Base-by-base conservation (phyloP, 1,140 invertebrate genomes). In the Drosophila aff. region DNA sequence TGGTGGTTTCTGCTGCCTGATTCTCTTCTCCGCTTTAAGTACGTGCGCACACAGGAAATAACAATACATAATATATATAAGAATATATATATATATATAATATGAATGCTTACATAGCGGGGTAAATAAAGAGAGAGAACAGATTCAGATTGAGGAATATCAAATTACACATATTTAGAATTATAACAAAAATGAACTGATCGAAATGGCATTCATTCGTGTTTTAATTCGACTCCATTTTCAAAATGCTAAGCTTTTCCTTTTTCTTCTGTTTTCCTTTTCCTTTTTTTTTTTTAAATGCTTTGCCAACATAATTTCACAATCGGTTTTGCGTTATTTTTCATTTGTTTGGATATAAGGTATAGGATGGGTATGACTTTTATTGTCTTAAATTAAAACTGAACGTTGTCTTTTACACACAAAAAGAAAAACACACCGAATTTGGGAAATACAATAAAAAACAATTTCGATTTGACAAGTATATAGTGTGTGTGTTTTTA, bases 41-140 rank as follows among this genome's bases (percentile, higher is more conserved):
- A 89, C 84, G 85, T 89, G 78, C 77, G 81, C 85, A 84, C 85
- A 89, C 84, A 84, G 81, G 78, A 84, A 81, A 90, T 89, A 89
- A 89, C 84, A 89, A 81, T 89, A 90, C 69, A 78, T 81, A 60
- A 73, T 71, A 81, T 83, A 66, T 71, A 81, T 83, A 50, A 44
- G 60, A 65, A 65, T 73, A 61, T 73, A 73, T 65, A 33, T 73
- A 63, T 73, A 73, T 65, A 33, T 73, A 47, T 55, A 63, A 46
- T 64, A 66, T 66, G 64, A 66, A 66, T 63, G 64, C 43, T 43
- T 62, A 62, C 3, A 62, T 21, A 36, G 41, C 9, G 64, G 59
- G 41, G 28, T 28, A 63, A 64, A 46, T 46, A 66, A 66, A 36
- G 23, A 28, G 33, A 36, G 44, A 28, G 64, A 52, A 23, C 23